Conservation (phyloP, 2,113 vertebrate species). For the Microcebus jonahi region DNA sequence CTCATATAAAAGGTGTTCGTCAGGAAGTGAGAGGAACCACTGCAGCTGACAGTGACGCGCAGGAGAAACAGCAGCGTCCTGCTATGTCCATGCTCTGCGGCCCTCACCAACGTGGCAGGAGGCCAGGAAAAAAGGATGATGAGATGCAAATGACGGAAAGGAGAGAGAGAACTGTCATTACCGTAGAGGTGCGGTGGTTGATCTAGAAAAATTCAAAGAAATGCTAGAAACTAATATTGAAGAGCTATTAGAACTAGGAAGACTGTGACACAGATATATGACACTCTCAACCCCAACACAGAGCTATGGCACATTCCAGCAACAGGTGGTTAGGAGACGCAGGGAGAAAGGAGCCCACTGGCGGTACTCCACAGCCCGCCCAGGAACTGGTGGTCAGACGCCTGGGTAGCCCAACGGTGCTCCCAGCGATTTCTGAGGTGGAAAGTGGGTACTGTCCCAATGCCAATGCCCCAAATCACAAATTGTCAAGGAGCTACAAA, state of each 20-base stretch:
- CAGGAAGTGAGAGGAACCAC: not conserved
- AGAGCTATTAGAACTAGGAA: fast-evolving
- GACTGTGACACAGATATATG: fast-evolving
- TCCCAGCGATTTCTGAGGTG: not conserved
- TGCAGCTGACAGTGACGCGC: no score
- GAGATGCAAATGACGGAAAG: fast-evolving
- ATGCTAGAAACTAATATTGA: no score
- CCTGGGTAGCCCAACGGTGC: fast-evolving
- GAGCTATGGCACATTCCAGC: not conserved
- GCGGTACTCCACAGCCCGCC: fast-evolving
- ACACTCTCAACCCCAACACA: fast-evolving
- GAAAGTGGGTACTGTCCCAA: no score
- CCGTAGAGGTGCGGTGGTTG: not conserved
- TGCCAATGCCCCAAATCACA: not conserved
- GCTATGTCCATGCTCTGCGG: not conserved
- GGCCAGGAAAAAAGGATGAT: not conserved
- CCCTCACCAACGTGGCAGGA: not conserved
- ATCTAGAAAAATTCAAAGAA: no score
- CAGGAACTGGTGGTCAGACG: no score
- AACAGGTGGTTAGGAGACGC: fast-evolving
- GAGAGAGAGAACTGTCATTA: not conserved
- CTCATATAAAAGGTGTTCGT: not conserved
- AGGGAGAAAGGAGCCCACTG: fast-evolving
- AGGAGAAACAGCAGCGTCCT: fast-evolving
- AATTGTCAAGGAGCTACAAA: fast-evolving